Base-by-base conservation (phyloP, 2,113 vertebrate genomes). In the Perognathus longimembris region DNA sequence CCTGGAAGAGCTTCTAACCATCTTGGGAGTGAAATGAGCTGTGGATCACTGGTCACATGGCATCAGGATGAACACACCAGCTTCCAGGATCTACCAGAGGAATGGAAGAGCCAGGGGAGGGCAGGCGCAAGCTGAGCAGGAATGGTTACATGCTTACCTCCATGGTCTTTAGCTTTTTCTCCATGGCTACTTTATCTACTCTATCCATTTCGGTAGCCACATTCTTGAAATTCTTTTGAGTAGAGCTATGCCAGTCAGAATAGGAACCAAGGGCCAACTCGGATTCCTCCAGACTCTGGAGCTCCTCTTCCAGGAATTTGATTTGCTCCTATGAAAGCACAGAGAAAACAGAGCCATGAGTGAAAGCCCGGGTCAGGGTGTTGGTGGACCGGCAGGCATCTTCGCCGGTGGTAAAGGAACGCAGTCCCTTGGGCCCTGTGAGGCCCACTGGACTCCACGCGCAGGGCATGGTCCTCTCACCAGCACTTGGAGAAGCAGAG, bases 251-350 rank as follows among this genome's bases (percentile, higher is more conserved):
- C 99, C 99, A 99, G 67, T 99, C 98, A 0, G 97, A 97, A 95
- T 99, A 99, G 93, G 98, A 97, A 66, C 91, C 93, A 74, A 99
- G 98, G 85, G 99, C 98, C 22, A 97, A 96, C 63, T 99, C 98
- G 4, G 99, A 98, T 93, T 99, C 99, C 32, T 99, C 98, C 34
- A 99, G 98, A 96, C 98, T 98, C 91, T 96, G 98, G 85, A 99
- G 97, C 97, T 99, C 99, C 95, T 99, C 99, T 95, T 99, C 98
- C 45, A 99, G 97, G 94, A 98, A 98, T 95, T 99, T 99, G 86
- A 99, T 97, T 97, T 98, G 98, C 84, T 99, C 99, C 99, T 99
- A 89, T 0, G 0, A 85, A 96, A 40, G 14, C 78, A 61, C 64
- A 94, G 59, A 57, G 50, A 12, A 14, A 90, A 94, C 1, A 20